A percentile compares a stretch with the other conserved stretches of the same genome.
Conservation (phyloP, 2,113 vertebrate species). For the Oreochromis aureus region DNA sequence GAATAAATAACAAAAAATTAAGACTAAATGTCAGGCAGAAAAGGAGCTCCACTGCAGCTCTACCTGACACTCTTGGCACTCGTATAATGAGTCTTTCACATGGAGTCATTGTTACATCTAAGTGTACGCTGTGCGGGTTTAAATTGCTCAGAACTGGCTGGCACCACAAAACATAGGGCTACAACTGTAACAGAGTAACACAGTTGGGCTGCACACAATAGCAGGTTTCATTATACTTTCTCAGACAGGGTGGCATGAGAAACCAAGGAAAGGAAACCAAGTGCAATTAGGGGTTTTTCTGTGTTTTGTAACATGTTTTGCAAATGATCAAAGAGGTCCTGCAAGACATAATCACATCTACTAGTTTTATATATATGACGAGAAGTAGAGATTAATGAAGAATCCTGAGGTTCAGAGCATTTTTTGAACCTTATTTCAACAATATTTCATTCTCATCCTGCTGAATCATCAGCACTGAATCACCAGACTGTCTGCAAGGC, state of each 20-base stretch:
- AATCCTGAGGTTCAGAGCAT: not conserved
- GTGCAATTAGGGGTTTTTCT: not conserved
- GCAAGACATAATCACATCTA: not conserved
- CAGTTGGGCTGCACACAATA: not conserved
- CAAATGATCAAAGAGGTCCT: not conserved
- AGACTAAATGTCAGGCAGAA: not conserved
- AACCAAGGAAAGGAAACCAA: not conserved
- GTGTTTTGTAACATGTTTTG: not conserved
- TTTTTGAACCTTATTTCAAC: not conserved
- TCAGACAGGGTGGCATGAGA: not conserved
- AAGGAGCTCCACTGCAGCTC: not conserved
- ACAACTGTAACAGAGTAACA: not conserved
- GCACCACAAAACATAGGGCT: not conserved
- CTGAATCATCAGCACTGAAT: not conserved
- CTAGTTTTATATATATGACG: not conserved
- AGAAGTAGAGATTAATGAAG: not conserved
- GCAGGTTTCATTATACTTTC: not conserved
- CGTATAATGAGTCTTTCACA: not conserved
- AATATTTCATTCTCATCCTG: not conserved
- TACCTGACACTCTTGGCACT: not conserved
- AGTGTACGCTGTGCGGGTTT: not conserved
- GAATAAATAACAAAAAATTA: not conserved
- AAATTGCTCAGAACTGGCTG: not conserved
- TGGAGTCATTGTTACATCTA: not conserved
- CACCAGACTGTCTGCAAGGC: not conserved